phyloP scores from a whole-genome alignment of 1,140 invertebrate genomes.

The Dinoponera quadriceps region DNA sequence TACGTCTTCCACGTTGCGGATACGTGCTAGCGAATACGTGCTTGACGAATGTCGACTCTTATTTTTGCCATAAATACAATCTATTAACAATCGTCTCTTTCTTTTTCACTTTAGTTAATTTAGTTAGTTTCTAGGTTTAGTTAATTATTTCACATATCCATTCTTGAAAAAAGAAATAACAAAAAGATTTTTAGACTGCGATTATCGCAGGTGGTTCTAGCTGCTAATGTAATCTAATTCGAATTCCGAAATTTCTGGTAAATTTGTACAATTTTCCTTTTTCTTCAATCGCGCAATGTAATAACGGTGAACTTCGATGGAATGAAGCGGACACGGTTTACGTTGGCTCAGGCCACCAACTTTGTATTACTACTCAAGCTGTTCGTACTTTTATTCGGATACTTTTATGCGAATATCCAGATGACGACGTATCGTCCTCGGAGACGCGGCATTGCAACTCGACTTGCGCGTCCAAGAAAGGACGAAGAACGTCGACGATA shows the following conservation, averaged over 20 bases:
- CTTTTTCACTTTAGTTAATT: too few species aligned
- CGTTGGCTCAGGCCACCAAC: neutral
- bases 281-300: neutral
- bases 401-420: slow-evolving; percentile 1
- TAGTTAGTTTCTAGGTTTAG: too few species aligned
- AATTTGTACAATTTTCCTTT: neutral
- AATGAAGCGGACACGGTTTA: neutral
- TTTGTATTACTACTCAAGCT: too few species aligned
- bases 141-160: neutral
- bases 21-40: slow-evolving; percentile 10
- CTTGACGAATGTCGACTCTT: neutral
- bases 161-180: neutral
- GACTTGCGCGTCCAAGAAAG: neutral
- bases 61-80: neutral
- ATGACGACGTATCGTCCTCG: neutral
- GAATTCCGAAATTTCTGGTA: neutral
- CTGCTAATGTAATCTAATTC: neutral
- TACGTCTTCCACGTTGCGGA: neutral
- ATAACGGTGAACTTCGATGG: neutral
- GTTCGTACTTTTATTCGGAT: slow-evolving; percentile 28
- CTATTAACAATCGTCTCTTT: slow-evolving; percentile 1
- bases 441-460: neutral
- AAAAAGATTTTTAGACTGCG: neutral
- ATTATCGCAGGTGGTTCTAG: neutral
- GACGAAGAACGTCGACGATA: slow-evolving; percentile 23